Percentiles rank a stretch among this genome's conserved stretches.
Evolutionary conservation across 2,797 vertebrate species (phyloP).

Genomic region (Notamacropus eugenii): DNA sequence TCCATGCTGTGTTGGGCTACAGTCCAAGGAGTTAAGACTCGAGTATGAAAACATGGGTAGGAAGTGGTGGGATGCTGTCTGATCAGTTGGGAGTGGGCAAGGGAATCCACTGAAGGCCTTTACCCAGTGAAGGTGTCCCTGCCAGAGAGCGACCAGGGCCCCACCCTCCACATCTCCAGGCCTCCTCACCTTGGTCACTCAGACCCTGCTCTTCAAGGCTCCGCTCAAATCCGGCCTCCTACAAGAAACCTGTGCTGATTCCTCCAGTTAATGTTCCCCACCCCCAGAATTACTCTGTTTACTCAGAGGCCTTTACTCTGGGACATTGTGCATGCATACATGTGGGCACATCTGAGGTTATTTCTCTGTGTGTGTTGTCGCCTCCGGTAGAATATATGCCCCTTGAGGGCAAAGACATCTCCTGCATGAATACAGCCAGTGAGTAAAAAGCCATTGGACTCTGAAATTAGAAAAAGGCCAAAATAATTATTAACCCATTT

Average conservation of each 20-base stretch:
- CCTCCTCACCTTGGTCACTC: neutral
- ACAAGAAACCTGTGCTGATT: neutral
- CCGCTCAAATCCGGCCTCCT: neutral
- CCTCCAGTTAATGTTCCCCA: neutral
- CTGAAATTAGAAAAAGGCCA: neutral
- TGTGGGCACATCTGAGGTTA: neutral
- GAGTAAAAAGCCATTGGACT: neutral
- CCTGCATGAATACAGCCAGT: neutral
- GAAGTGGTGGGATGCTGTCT: neutral
- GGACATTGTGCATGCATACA: neutral
- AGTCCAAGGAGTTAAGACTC: neutral
- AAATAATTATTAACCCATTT: neutral
- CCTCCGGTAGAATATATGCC: neutral
- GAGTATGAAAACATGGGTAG: neutral
- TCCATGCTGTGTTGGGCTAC: neutral
- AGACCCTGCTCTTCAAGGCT: neutral
- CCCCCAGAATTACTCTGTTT: neutral
- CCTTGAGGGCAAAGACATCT: neutral
- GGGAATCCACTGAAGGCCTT: neutral
- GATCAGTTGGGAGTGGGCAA: neutral
- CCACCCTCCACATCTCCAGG: neutral
- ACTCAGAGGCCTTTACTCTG: neutral
- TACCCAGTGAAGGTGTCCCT: no score
- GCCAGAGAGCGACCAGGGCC: no score
- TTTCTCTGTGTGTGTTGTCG: neutral